Evolutionary conservation across 2,113 vertebrate genomes (phyloP).

Genomic region (Tinamus guttatus): DNA sequence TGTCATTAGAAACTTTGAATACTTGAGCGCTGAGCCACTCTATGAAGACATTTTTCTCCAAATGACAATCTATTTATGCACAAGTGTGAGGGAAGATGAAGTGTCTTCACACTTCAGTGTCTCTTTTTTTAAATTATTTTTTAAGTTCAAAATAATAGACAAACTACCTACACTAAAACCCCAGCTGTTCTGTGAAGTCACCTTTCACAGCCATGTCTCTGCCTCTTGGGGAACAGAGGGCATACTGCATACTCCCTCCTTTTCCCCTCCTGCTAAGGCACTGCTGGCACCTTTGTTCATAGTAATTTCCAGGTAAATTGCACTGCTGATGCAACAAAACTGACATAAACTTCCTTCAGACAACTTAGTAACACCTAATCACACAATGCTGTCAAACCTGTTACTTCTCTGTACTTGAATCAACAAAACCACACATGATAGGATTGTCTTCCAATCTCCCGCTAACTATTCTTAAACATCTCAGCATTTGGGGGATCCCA

Average conservation of each 20-base stretch:
- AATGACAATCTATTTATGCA: neutral
- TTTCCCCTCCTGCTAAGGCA: neutral
- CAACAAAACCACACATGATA: neutral
- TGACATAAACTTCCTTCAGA: neutral
- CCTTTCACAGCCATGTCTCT: neutral
- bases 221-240: neutral
- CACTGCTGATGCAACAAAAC: conserved; percentile 20
- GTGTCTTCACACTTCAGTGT: too few species aligned
- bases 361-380: neutral
- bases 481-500: neutral
- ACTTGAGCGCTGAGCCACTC: neutral
- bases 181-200: neutral
- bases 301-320: neutral
- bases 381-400: conserved; percentile 19
- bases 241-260: neutral
- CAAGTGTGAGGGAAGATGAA: neutral
- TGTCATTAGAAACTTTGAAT: neutral
- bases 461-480: neutral
- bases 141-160: neutral
- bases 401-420: neutral
- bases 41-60: neutral
- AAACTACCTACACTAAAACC: neutral
- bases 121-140: too few species aligned
- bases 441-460: neutral
- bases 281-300: neutral